Conservation (phyloP, 2,888 invertebrate species). For the Ichneumoninae sp. region DNA sequence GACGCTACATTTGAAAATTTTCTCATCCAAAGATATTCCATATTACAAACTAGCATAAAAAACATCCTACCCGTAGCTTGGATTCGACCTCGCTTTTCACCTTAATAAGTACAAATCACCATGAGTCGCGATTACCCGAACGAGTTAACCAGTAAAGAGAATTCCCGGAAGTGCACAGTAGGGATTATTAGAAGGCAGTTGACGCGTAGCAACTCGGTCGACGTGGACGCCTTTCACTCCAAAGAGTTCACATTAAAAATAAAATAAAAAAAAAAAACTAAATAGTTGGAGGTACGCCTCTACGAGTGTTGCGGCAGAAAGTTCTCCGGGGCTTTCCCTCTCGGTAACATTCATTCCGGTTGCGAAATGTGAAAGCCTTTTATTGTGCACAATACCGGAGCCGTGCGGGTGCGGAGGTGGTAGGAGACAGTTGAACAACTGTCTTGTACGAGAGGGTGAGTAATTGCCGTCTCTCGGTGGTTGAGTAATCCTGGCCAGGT, state of each 20-base stretch:
- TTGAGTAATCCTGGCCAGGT: constrained; percentile 26
- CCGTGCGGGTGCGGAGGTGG: neutral
- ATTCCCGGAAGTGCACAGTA: neutral
- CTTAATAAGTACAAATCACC: too few species aligned
- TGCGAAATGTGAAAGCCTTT: constrained; percentile 18
- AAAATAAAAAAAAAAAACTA: neutral
- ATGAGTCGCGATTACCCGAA: neutral
- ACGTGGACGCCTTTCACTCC: neutral
- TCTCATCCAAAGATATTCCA: neutral
- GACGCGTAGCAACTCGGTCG: neutral
- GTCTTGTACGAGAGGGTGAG: constrained; percentile 35
- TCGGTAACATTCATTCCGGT: neutral
- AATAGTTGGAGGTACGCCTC: neutral
- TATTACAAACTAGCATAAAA: neutral
- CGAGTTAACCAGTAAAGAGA: neutral
- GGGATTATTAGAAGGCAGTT: neutral
- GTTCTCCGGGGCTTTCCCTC: constrained; percentile 18
- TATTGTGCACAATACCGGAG: constrained; percentile 3
- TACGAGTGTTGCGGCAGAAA: constrained; percentile 2
- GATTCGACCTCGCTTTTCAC: too few species aligned
- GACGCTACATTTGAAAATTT: neutral
- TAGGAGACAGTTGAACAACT: constrained; percentile 40
- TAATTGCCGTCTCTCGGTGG: constrained; percentile 34
- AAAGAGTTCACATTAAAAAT: constrained; percentile 6
- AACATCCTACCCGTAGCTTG: too few species aligned